Base-by-base conservation (phyloP, 1,140 invertebrate genomes). In the Brachionus calyciflorus region DNA sequence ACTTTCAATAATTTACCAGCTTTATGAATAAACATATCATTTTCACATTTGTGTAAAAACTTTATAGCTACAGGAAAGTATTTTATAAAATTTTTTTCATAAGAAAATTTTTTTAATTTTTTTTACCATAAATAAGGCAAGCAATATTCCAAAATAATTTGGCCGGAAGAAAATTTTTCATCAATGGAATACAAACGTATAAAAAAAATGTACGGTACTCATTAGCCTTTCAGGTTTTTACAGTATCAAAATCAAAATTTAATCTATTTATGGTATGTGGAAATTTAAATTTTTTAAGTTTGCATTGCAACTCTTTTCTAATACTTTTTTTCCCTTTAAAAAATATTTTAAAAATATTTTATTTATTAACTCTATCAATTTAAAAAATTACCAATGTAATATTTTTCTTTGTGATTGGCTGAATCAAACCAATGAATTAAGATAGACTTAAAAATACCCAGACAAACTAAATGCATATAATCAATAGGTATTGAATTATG, bases 101-200 rank as follows among this genome's bases (percentile, higher is more conserved):
- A 21, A 6, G 5, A 24, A 6, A 55, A 26, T 49, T 49, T 19
- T 21, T 21, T 19, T 49, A n/a, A n/a, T n/a, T n/a, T 37, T 37
- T 37, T 3, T 37, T 37, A 37, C 33, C 33, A 37, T 9, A 3
- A 53, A 60, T 33, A 33, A 60, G 55, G 21, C 55, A 60, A 14
- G 55, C 55, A 60, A 60, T 60, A 33, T 60, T 60, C 55, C 55
- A 60, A 60, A 33, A 60, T 12, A 60, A 60, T 33, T 60, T 60
- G 14, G 55, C 26, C 30, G 14, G 30, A 28, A 60, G 10, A 33
- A 2, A 33, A 33, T 60, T 60, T 33, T 9, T 60, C 55, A 60
- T 33, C 33, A 60, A 60, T 33, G 55, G 55, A 10, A 60, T 12
- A 60, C 55, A 60, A 30, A 33, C 30, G 9, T 37, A 37, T 37